These are phyloP conservation scores for Naja naja DNA, from an alignment of 2,113 vertebrate species.

Conservation along the genomic window DNA sequence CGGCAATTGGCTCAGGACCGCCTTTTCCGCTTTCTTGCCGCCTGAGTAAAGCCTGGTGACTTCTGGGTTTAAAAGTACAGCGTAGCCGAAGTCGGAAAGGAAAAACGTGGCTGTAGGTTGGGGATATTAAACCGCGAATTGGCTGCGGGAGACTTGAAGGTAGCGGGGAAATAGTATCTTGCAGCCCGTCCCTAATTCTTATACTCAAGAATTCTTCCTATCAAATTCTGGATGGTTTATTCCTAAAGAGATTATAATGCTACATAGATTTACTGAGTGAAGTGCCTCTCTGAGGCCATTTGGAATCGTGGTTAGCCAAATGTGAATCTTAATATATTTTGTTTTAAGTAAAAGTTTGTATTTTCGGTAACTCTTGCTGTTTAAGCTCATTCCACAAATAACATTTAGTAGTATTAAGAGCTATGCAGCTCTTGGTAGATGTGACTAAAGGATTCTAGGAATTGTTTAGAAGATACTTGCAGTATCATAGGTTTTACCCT, in stretches of 20 bases:
- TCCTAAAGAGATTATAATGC: not conserved
- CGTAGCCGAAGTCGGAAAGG: not conserved
- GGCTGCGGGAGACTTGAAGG: not conserved
- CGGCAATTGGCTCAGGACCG: not conserved
- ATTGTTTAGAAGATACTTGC: not conserved
- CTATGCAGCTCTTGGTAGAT: not conserved
- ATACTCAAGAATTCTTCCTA: not conserved
- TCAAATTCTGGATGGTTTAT: not conserved
- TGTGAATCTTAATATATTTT: not conserved
- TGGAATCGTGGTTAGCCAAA: not conserved
- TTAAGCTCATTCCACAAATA: not conserved
- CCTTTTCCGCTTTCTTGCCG: not conserved
- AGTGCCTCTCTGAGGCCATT: not conserved
- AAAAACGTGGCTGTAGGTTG: not conserved
- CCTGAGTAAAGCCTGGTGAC: not conserved
- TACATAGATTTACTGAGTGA: not conserved
- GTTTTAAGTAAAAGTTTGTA: not conserved
- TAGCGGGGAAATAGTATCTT: not conserved
- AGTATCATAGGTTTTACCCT: not conserved
- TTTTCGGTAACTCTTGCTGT: not conserved
- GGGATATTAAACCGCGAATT: too few relatives aligned
- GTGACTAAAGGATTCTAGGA: not conserved
- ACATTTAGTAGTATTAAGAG: not conserved
- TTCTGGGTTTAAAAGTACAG: not conserved
- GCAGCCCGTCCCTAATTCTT: not conserved